Base-by-base conservation (phyloP, 2,888 invertebrate species). In the Cheilosia variabilis region DNA sequence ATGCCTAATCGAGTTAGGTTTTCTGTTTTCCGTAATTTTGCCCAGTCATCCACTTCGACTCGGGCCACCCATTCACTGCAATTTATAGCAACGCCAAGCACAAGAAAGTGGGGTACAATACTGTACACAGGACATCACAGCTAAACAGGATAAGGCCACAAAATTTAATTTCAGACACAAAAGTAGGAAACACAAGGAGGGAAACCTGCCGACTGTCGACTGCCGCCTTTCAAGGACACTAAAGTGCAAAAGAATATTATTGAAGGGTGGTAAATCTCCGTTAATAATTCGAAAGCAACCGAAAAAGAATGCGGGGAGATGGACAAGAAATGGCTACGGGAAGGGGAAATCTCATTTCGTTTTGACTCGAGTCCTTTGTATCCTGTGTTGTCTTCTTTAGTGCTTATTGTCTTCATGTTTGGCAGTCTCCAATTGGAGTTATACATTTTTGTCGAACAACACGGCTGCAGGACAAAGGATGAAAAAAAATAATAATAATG, bases 191-290 rank as follows among this genome's bases (percentile, higher is more conserved):
- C 75, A 71, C 27, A 71, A 52, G 19, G 7, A 50, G 53, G 5
- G 19, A 65, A 47, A 50, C 47, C 45, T 9, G 50, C 58, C 27
- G 13, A 22, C 47, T 24, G 7, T 19, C 19, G 22, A 4, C 10
- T 4, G 15, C 19, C 22, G 10, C 43, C n/a, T 13, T 31, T 31
- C 19, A 15, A 79, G 69, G 80, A 84, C 69, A 71, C 19, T 37
- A 60, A 75, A 76, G 75, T 76, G 80, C 78, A 83, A 80, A 71
- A 66, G 75, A 34, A 80, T 62, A 75, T 84, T 80, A 84, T 80
- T 58, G 86, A 81, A 77, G 86, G 86, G 86, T 86, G 86, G 86
- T 69, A 86, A 86, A 86, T 81, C 86, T 77, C 81, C 86, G 86
- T 86, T 86, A 81, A 86, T 86, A 86, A 86, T 81, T 77, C 69